phyloP scores from a whole-genome alignment of 2,113 vertebrate species.

The Chionodraco myersi region DNA sequence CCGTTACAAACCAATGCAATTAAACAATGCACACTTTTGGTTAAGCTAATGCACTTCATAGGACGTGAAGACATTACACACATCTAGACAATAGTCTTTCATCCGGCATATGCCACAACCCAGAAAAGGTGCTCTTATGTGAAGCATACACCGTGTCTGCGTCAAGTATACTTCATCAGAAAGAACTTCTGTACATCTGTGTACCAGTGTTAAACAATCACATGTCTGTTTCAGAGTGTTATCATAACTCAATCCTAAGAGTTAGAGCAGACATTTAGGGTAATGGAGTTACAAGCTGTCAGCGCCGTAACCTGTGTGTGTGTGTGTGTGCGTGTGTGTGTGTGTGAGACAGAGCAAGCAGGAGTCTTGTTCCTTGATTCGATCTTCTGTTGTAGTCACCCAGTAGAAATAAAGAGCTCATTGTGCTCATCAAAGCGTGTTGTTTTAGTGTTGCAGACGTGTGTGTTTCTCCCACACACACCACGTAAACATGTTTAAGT shows the following conservation, averaged over 20 bases:
- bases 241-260: neutral
- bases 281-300: conserved; percentile 28
- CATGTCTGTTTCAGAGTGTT: too few relatives aligned
- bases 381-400: conserved; percentile 17
- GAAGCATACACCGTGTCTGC: neutral
- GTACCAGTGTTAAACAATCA: too few relatives aligned
- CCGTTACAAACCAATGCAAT: neutral
- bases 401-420: neutral
- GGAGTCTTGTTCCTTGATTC: neutral
- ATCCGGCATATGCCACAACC: neutral
- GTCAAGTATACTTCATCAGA: neutral
- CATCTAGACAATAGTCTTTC: neutral
- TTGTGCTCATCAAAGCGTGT: neutral
- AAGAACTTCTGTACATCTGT: too few relatives aligned
- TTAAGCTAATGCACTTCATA: neutral
- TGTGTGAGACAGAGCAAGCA: neutral
- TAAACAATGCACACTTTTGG: neutral
- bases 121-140: neutral
- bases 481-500: too few relatives aligned
- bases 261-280: conserved; percentile 28
- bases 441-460: neutral
- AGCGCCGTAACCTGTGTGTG: neutral
- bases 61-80: neutral
- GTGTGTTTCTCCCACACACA: neutral
- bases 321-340: conserved; percentile 9